Base-by-base conservation (phyloP, 1,140 invertebrate genomes). In the Neodiprion virginianus region DNA sequence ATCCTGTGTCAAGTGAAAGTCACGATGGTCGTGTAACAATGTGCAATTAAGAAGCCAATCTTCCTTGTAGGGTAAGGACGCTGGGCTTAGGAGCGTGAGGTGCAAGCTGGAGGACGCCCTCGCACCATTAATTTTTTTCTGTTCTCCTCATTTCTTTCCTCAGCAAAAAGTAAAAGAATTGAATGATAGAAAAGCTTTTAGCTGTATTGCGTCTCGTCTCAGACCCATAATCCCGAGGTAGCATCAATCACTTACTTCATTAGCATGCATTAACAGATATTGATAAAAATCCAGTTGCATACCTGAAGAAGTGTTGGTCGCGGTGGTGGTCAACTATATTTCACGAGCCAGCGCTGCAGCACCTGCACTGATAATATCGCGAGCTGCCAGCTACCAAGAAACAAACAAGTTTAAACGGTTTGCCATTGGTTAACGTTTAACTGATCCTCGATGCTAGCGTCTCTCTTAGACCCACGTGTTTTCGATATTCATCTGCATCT, bases 361-460 rank as follows among this genome's bases (percentile, higher is more conserved):
- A 61, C 53, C 53, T 61, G 53, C 53, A 61, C 53, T 17, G 53
- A 61, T 61, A 61, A 61, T 61, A 61, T 61, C 53, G 53, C 53
- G 53, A 61, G 53, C 53, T 9, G n/a, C 53, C 53, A 61, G 53
- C 53, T 9, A 61, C 53, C 53, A 17, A 61, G 53, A 61, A 61
- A 61, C 53, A 61, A 61, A 61, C 53, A 61, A 61, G 53, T 61
- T 61, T 61, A 17, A 61, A 61, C 53, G 53, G 53, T 61, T 61
- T 61, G 53, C 53, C 53, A 61, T 61, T 61, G 53, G 53, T 61
- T 61, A 61, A 8, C 53, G 53, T 61, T 61, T 61, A 61, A 61
- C 53, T 17, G 53, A 17, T 14, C 53, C 53, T 61, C 8, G 53
- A 17, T 14, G 11, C 53, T 61, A 5, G 53, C 53, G 53, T 61